Conservation (phyloP, 1,140 invertebrate genomes). For the Pomacea maculata region DNA sequence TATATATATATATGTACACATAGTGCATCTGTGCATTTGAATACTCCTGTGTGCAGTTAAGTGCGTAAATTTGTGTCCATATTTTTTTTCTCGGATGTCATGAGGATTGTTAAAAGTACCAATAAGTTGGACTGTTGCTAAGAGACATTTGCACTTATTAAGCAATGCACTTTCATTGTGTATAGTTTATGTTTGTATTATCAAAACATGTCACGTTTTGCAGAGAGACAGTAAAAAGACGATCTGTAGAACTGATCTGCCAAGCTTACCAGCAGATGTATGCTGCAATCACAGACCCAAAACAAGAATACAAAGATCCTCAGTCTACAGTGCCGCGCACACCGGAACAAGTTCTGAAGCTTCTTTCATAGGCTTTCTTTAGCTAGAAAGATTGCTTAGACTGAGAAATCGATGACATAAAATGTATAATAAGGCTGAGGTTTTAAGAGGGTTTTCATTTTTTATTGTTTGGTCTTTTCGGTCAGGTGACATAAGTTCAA, state of each 20-base stretch:
- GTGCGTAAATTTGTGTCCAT: neutral
- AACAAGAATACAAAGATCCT: slow-evolving; percentile 81
- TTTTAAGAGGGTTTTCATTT: neutral
- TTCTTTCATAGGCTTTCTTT: slow-evolving; percentile 51
- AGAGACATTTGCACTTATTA: too few relatives aligned
- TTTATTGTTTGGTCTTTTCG: neutral
- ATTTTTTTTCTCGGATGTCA: too few relatives aligned
- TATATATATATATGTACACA: slow-evolving; percentile 2
- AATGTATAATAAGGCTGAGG: neutral
- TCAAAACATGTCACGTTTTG: slow-evolving; percentile 9
- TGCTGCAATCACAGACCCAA: slow-evolving; percentile 78
- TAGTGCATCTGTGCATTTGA: neutral
- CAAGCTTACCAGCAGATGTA: slow-evolving; percentile 90
- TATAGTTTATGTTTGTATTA: too few relatives aligned
- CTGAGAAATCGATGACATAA: neutral
- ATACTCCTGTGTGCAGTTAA: slow-evolving; percentile 5
- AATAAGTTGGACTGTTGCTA: too few relatives aligned
- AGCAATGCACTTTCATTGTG: too few relatives aligned
- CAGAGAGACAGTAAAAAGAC: slow-evolving; percentile 79
- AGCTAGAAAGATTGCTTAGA: neutral
- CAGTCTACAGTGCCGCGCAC: slow-evolving; percentile 75
- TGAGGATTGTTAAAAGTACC: too few relatives aligned
- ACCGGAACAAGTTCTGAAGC: slow-evolving; percentile 78
- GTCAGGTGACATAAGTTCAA: neutral
- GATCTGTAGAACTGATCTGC: slow-evolving; percentile 85